Evolutionary conservation across 2,797 vertebrate genomes (phyloP), one percentile per base, ranked within the genome.

Genomic region (Borostomias antarcticus): DNA sequence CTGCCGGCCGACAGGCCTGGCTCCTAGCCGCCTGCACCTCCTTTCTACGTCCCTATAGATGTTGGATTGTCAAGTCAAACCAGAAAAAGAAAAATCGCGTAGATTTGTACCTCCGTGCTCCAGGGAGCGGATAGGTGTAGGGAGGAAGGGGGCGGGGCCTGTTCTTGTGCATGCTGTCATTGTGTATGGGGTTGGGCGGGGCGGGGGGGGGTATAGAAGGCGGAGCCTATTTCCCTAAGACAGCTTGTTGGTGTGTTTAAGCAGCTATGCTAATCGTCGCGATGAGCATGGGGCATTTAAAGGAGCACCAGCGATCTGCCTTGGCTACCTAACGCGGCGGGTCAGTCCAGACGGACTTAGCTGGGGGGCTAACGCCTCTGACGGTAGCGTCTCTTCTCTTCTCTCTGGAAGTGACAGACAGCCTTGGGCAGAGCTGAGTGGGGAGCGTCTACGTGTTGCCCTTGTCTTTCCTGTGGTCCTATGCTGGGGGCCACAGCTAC

Each of bases 381-480:
- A 51, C 19, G 23, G 23, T 25, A 10, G n/a, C 72, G 64, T 84
- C 83, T 82, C 62, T 85, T 81, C 79, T 83, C 58, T 21, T 21
- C 15, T 21, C 37, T 1, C 15, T 82, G 73, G 76, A 79, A 70
- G 19, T 80, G 72, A 85, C 73, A 73, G 69, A 75, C 75, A 87
- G 85, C 78, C 70, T 65, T 73, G 26, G 58, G 25, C 13, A 66
- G 70, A 86, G 82, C 85, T 82, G 75, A 76, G 17, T 2, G 35
- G 21, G 35, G 83, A 81, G 80, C 80, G 81, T 86, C 80, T 79
- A 78, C 88, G 80, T 89, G 76, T 89, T 90, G 84, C 86, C 88
- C 85, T 91, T 86, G 89, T 85, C 89, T 87, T 86, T 85, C 83
- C 83, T 89, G 85, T 92, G 90, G 88, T 90, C 87, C 90, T 83